Evolutionary conservation across 2,888 invertebrate genomes (phyloP).

Genomic region (Xanthia togata): DNA sequence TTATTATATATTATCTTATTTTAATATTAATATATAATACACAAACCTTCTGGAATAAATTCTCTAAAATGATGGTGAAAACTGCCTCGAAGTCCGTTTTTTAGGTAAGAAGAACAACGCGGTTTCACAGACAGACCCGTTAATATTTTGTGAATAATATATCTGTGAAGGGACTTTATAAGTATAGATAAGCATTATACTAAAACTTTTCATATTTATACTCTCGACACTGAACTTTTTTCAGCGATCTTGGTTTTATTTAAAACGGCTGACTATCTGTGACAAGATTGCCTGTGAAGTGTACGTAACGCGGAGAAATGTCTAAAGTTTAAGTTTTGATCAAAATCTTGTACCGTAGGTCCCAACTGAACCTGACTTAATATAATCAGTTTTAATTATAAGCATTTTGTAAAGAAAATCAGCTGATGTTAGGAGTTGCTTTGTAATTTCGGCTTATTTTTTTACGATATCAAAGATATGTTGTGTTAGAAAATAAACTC

Average conservation of each 20-base stretch:
- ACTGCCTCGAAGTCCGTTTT: not conserved
- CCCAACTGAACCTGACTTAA: not conserved
- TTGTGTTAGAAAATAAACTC: not conserved
- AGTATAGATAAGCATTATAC: not conserved
- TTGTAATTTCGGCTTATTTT: not conserved
- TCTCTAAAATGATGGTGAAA: not conserved
- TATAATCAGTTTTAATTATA: not conserved
- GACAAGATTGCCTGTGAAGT: conserved; percentile 16
- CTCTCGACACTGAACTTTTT: not conserved
- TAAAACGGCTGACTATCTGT: conserved; percentile 11
- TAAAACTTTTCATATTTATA: conserved; percentile 3
- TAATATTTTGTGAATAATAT: not conserved
- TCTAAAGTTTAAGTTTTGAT: conserved; percentile 41
- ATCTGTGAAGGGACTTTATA: not conserved
- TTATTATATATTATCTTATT: rapidly evolving
- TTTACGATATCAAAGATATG: not conserved
- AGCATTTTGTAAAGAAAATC: not conserved
- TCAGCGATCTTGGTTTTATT: not conserved
- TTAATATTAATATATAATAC: not conserved
- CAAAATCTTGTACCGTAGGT: conserved; percentile 15
- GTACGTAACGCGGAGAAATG: conserved; percentile 10
- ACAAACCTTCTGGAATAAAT: not conserved
- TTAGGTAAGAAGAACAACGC: not conserved
- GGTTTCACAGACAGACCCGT: rapidly evolving
- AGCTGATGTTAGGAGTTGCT: not conserved